phyloP scores from a whole-genome alignment of 2,888 invertebrate genomes.

The Dryobota labecula region DNA sequence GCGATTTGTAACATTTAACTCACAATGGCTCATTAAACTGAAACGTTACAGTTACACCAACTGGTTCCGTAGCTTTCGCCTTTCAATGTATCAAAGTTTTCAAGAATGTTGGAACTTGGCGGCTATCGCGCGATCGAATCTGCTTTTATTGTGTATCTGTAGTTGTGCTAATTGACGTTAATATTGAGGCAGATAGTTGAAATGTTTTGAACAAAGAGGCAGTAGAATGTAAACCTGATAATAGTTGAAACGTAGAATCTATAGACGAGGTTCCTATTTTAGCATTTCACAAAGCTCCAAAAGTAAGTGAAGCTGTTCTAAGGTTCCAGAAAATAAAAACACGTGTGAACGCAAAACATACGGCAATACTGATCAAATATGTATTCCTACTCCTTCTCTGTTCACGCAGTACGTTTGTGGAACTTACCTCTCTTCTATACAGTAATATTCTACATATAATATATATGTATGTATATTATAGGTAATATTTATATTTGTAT shows the following conservation, averaged over 20 bases:
- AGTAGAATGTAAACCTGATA: slow-evolving; percentile 19
- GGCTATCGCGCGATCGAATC: slow-evolving; percentile 57
- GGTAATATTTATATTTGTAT: too few species aligned
- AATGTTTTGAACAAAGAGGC: slow-evolving; percentile 38
- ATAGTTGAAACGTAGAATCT: slow-evolving; percentile 1
- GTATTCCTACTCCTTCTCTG: too few species aligned
- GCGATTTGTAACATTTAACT: slow-evolving; percentile 68
- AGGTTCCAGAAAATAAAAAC: background rate
- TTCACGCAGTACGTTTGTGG: too few species aligned
- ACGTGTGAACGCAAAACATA: background rate
- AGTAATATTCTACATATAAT: too few species aligned
- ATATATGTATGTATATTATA: too few species aligned
- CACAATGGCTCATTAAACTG: slow-evolving; percentile 80
- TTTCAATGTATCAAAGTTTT: slow-evolving; percentile 62
- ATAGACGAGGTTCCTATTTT: background rate
- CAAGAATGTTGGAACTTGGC: slow-evolving; percentile 60
- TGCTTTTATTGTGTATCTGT: slow-evolving; percentile 45
- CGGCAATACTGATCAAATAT: background rate
- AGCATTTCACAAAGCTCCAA: background rate
- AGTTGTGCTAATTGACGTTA: slow-evolving; percentile 62
- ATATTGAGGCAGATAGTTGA: slow-evolving; percentile 52
- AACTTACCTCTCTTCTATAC: too few species aligned
- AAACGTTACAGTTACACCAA: slow-evolving; percentile 67
- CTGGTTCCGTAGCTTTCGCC: slow-evolving; percentile 62
- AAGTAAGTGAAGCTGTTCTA: background rate